Evolutionary conservation across 2,888 invertebrate species (phyloP), one percentile per base, ranked within the genome.

Genomic region (Drosophila yooni): DNA sequence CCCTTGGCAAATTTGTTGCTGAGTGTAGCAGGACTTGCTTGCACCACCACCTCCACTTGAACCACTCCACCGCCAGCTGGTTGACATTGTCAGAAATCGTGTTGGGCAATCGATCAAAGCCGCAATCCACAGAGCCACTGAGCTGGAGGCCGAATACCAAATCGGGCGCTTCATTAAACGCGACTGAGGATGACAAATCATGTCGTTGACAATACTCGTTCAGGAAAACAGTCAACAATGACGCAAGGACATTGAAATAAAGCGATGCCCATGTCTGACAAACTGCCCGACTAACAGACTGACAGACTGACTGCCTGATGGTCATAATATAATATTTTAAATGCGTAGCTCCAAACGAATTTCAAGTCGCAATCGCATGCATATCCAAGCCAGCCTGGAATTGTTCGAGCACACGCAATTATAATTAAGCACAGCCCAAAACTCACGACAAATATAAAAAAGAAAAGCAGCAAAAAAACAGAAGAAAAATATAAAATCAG

Each of bases 61-160:
- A 68, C 59, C 64, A 36, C 58, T 65, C 33, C 61, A 36, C 38
- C 53, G 29, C 48, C 54, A 59, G 69, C 58, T 76, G 52, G 56
- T 58, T 64, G 71, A 54, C 48, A 70, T 53, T 68, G 72, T 67
- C 74, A 57, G 59, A 68, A 58, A 74, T 69, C 77, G 82, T 81
- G 88, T 80, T 76, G 79, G 83, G 82, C 77, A 87, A 91, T 91
- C 92, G 88, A 92, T 91, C 92, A 91, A 87, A 78, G 79, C 68
- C 70, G 50, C 61, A 73, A 67, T 59, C 59, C 62, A 59, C 25
- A 34, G 52, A 63, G 50, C 36, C 62, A 56, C 25, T 40, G 52
- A 63, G 52, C 33, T 51, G 67, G 61, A 60, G 51, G 62, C 58
- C 69, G 50, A 53, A 66, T 53, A 62, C 74, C 74, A 64, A 71